These are phyloP conservation scores for Nerophis ophidion DNA, from an alignment of 2,113 vertebrate genomes.

Conservation along the genomic window DNA sequence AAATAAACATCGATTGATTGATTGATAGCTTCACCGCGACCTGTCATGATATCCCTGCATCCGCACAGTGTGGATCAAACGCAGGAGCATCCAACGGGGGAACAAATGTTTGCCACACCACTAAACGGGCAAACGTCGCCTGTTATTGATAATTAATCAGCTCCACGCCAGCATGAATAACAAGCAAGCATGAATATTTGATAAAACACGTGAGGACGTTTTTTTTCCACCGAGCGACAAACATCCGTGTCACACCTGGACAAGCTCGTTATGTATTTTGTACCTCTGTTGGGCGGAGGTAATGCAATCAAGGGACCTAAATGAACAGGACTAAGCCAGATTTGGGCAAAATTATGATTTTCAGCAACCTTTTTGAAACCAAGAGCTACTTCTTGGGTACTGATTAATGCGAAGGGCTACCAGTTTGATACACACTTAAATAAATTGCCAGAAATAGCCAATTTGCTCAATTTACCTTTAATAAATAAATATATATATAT, in stretches of 20 bases:
- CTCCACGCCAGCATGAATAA: constrained; percentile 26
- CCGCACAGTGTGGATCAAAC: constrained; percentile 21
- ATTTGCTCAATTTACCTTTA: no score
- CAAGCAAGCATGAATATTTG: constrained; percentile 44
- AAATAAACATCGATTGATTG: no score
- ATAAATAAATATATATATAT: no score
- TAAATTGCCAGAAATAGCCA: no score
- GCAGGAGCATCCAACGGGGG: constrained; percentile 10
- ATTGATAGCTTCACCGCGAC: neutral
- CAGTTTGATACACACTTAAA: no score
- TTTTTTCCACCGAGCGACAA: constrained; percentile 3
- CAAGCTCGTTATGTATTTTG: constrained; percentile 22
- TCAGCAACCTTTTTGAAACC: no score
- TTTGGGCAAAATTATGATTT: no score
- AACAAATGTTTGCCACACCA: constrained; percentile 20
- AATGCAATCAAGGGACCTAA: constrained; percentile 17
- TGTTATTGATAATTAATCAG: constrained; percentile 42
- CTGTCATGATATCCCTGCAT: constrained; percentile 6
- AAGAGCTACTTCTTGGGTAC: no score
- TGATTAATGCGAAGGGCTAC: no score
- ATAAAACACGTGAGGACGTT: constrained; percentile 18
- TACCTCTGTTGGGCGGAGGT: constrained; percentile 17
- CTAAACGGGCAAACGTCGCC: constrained; percentile 1
- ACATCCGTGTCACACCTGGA: constrained; percentile 21
- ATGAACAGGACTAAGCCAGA: constrained; percentile 12